A percentile compares a stretch with the other conserved stretches of the same genome.
Conservation (phyloP, 2,888 invertebrate species). For the Ypsolopha scabrella region DNA sequence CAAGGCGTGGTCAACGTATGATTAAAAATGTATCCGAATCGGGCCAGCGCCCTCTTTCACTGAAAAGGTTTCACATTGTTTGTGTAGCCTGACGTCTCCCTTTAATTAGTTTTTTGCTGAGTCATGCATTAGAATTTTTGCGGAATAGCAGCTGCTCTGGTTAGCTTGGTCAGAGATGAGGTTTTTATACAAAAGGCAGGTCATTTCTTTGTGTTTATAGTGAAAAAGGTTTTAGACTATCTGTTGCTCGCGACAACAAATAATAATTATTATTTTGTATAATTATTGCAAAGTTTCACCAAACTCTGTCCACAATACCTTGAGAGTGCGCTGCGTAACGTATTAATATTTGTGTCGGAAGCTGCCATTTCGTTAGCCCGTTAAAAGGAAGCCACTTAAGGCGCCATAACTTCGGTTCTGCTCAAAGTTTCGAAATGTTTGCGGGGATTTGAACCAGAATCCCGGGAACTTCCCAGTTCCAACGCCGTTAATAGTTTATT, state of each 20-base stretch:
- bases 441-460: conserved; percentile 13
- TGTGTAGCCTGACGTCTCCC: conserved; percentile 31
- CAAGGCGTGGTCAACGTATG: conserved; percentile 56
- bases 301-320: no score
- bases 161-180: neutral
- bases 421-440: conserved; percentile 15
- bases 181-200: no score
- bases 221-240: neutral
- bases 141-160: neutral
- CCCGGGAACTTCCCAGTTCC: conserved; percentile 10
- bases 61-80: conserved; percentile 32
- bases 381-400: conserved; percentile 14
- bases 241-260: no score
- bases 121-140: conserved; percentile 23
- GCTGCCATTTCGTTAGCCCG: conserved; percentile 5
- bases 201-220: no score
- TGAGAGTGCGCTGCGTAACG: no score
- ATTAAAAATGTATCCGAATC: conserved; percentile 55
- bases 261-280: neutral
- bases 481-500: no score
- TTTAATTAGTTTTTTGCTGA: conserved; percentile 48
- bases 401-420: conserved; percentile 11
- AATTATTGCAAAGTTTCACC: no score
- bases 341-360: conserved; percentile 1
- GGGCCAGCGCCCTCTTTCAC: conserved; percentile 33